Percentiles rank a stretch among this genome's conserved stretches.
These are phyloP conservation scores for Pinctada fucata DNA, from an alignment of 2,888 invertebrate genomes.

Conservation along the genomic window DNA sequence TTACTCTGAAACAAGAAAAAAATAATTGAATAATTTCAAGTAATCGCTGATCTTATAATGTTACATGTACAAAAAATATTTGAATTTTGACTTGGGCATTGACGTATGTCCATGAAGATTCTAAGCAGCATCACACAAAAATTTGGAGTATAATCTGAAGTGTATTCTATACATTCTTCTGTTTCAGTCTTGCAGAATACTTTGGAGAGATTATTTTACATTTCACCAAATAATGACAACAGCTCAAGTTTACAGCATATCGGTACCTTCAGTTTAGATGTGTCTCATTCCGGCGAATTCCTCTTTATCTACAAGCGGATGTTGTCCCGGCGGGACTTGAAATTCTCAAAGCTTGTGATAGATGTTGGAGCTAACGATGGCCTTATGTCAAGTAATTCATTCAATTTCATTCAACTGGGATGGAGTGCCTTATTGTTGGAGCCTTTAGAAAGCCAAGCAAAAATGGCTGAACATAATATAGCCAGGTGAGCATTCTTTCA, in stretches of 20 bases:
- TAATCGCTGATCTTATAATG: too few species aligned
- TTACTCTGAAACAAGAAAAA: too few species aligned
- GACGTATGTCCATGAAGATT: too few species aligned
- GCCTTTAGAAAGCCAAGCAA: slow-evolving; percentile 56
- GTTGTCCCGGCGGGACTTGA: slow-evolving; percentile 39
- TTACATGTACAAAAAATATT: too few species aligned
- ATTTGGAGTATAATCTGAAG: too few species aligned
- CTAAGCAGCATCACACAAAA: too few species aligned
- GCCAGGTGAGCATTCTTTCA: slow-evolving; percentile 43
- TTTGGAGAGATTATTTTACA: slow-evolving; percentile 56
- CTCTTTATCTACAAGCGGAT: slow-evolving; percentile 58
- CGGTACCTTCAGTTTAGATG: slow-evolving; percentile 57
- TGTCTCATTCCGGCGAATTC: slow-evolving; percentile 63
- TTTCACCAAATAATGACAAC: slow-evolving; percentile 10
- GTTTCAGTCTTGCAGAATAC: slow-evolving; percentile 55
- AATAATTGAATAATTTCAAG: too few species aligned
- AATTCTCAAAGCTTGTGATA: slow-evolving; percentile 54
- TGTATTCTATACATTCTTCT: background rate
- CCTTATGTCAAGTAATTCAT: slow-evolving; percentile 67
- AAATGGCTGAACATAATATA: slow-evolving; percentile 56
- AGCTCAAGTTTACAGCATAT: slow-evolving; percentile 16
- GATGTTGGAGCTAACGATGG: slow-evolving; percentile 72
- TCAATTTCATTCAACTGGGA: slow-evolving; percentile 68
- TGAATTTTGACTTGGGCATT: too few species aligned
- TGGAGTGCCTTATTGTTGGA: slow-evolving; percentile 70